Conservation (phyloP, 2,113 vertebrate genomes). For the Callocephalon fimbriatum region DNA sequence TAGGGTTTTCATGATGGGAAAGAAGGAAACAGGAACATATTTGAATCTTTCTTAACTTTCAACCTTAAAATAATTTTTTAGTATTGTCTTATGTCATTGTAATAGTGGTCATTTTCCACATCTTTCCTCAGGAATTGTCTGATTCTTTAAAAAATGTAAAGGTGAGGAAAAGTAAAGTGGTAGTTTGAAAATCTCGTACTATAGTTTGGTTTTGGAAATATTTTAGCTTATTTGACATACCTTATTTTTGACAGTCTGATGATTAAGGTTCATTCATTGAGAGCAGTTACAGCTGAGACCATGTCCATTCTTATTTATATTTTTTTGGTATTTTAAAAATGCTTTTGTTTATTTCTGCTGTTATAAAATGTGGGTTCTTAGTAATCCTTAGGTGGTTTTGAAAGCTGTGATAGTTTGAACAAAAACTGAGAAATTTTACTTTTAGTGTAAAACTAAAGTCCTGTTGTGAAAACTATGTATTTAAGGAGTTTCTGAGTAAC, state of each 20-base stretch:
- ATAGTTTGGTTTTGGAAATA: not conserved
- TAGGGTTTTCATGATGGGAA: not conserved
- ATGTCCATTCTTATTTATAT: not conserved
- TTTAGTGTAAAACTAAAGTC: not conserved
- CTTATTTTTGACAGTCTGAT: not conserved
- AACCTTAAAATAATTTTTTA: not conserved
- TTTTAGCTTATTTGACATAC: not conserved
- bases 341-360: not conserved
- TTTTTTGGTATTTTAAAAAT: not conserved
- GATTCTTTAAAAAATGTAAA: not conserved
- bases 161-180: not conserved
- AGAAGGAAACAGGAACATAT: not conserved
- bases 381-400: not conserved
- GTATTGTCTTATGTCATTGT: not conserved
- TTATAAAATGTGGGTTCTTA: not conserved
- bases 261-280: not conserved
- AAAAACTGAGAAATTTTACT: not conserved
- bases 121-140: not conserved
- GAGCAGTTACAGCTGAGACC: not conserved
- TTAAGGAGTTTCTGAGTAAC: not conserved
- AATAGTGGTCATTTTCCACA: not conserved
- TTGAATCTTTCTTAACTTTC: not conserved
- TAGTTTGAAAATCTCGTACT: not conserved
- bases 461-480: fast-evolving
- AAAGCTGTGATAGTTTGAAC: not conserved